Percentiles rank a stretch among this genome's conserved stretches.
These are phyloP conservation scores for Poecile atricapillus DNA, from an alignment of 2,113 vertebrate genomes.

Conservation along the genomic window DNA sequence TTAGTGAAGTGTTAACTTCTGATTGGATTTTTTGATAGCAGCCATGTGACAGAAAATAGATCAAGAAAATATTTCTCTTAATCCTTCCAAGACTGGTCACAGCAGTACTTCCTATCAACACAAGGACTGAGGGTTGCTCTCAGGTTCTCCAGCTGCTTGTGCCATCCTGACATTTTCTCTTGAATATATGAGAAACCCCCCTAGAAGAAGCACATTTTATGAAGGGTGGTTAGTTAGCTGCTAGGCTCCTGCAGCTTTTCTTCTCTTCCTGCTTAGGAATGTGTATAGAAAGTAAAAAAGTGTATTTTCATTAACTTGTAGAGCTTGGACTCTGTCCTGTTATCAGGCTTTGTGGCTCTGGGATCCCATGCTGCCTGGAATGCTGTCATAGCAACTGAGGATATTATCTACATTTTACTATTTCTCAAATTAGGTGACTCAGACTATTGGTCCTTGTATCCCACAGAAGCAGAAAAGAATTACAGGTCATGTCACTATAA, in stretches of 20 bases:
- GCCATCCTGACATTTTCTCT: not conserved
- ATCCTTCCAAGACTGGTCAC: not conserved
- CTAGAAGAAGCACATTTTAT: not conserved
- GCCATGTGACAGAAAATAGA: not conserved
- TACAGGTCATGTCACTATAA: not conserved
- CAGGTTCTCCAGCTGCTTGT: not conserved
- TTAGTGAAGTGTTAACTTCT: not conserved
- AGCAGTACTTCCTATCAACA: not conserved
- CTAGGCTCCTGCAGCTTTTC: not conserved
- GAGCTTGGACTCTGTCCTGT: not conserved
- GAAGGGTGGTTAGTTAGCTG: not conserved
- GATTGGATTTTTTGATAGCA: not conserved
- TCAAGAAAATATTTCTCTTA: not conserved
- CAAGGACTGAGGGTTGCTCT: not conserved
- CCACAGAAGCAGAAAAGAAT: not conserved
- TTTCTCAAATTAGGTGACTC: slow-evolving; percentile 12
- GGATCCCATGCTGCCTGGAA: not conserved
- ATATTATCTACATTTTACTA: not conserved
- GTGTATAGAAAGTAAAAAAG: not conserved
- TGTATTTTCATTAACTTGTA: not conserved
- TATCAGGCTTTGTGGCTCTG: not conserved
- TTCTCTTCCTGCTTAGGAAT: not conserved
- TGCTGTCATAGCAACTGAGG: slow-evolving; percentile 28
- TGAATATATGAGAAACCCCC: not conserved
- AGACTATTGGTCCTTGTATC: not conserved